phyloP scores from a whole-genome alignment of 2,797 vertebrate species.

The Anabacerthia variegaticeps region DNA sequence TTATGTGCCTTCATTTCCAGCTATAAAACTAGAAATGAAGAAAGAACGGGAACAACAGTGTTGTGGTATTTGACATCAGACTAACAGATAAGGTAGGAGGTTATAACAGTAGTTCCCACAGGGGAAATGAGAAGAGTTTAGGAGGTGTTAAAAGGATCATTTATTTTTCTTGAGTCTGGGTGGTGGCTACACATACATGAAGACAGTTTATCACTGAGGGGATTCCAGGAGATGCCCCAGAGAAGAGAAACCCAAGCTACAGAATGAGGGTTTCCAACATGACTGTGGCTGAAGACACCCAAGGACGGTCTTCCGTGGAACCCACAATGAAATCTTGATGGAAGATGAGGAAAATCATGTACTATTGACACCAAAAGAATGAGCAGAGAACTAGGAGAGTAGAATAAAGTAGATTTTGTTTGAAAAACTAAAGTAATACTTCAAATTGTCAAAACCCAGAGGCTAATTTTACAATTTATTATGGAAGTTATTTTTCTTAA shows the following conservation, averaged over 20 bases:
- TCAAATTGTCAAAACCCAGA: neutral
- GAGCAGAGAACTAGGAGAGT: neutral
- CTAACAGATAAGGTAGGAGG: neutral
- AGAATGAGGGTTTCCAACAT: neutral
- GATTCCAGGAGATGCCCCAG: neutral
- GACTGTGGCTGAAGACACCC: neutral
- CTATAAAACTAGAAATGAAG: neutral
- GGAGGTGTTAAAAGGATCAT: neutral
- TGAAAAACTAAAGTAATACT: neutral
- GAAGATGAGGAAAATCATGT: neutral
- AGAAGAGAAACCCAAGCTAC: neutral
- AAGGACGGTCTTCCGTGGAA: neutral
- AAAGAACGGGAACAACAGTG: neutral
- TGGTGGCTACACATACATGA: accelerated
- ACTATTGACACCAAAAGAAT: neutral
- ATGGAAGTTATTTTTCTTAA: neutral
- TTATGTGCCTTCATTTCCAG: neutral
- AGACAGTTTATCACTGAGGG: neutral
- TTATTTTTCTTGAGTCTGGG: neutral
- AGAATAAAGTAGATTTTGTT: neutral
- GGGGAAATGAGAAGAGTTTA: neutral
- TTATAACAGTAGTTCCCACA: neutral
- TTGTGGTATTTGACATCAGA: neutral
- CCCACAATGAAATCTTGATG: accelerated
- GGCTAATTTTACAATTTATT: neutral